These are phyloP conservation scores for Marisa cornuarietis DNA, from an alignment of 1,140 invertebrate species.

Conservation along the genomic window DNA sequence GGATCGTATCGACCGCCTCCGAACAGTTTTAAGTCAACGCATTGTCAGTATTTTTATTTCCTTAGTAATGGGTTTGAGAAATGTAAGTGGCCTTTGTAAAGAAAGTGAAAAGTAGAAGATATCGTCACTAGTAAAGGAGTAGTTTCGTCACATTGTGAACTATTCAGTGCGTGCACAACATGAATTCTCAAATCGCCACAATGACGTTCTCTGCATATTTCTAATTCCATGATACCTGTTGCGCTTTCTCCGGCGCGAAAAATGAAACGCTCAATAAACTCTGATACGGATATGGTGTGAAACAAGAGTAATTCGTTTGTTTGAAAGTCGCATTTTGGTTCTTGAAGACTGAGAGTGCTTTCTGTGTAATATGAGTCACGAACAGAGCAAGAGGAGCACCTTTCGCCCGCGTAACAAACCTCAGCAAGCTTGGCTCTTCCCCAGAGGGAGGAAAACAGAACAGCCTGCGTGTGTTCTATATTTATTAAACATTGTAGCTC, in stretches of 20 bases:
- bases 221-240: conserved; percentile 29
- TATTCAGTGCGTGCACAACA: neutral
- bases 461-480: conserved; percentile 11
- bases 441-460: conserved; percentile 29
- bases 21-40: too few species aligned
- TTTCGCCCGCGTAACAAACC: conserved; percentile 9
- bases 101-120: too few species aligned
- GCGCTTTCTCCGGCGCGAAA: conserved; percentile 24
- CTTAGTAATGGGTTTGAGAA: too few species aligned
- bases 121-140: too few species aligned
- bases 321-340: conserved; percentile 6
- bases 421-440: conserved; percentile 9
- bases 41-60: too few species aligned
- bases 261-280: conserved; percentile 4
- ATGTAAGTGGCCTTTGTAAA: too few species aligned
- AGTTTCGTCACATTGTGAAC: neutral
- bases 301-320: neutral
- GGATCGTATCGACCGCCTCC: too few species aligned
- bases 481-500: too few species aligned
- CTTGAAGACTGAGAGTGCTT: conserved; percentile 3
- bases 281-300: neutral
- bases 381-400: conserved; percentile 9
- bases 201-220: conserved; percentile 22
- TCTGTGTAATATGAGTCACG: conserved; percentile 8
- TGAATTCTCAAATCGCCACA: conserved; percentile 5